phyloP scores from a whole-genome alignment of 1,140 invertebrate genomes.

The Scaptomyza montana region DNA sequence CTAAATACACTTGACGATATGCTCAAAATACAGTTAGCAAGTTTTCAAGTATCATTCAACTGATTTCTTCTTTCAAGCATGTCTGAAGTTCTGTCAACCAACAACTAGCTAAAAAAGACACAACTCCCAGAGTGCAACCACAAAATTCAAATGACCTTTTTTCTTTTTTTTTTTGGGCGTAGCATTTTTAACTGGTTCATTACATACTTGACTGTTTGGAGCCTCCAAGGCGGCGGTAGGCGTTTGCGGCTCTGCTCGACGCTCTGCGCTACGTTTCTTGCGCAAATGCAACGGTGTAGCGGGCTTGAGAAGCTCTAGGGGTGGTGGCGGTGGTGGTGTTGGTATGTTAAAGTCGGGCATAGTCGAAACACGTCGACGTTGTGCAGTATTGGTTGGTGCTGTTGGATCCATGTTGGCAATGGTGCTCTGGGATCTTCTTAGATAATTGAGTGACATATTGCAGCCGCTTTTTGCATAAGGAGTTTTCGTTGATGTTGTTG shows the following conservation, averaged over 20 bases:
- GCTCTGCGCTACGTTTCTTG: constrained; percentile 65
- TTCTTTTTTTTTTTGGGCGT: background rate
- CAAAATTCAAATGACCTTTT: background rate
- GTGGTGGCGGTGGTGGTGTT: constrained; percentile 69
- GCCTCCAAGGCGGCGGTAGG: background rate
- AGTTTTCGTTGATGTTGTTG: background rate
- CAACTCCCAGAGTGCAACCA: background rate
- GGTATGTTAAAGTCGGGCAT: constrained; percentile 74
- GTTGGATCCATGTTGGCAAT: constrained; percentile 17
- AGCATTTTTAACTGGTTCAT: constrained; percentile 1
- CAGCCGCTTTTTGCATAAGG: constrained; percentile 55
- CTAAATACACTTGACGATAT: too few species aligned
- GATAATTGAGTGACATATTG: constrained; percentile 73
- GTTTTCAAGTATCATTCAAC: too few species aligned
- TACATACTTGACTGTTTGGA: constrained; percentile 60
- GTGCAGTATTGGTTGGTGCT: background rate
- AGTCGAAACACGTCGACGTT: constrained; percentile 64
- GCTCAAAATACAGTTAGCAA: too few species aligned
- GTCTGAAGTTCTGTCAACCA: background rate
- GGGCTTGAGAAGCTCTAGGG: constrained; percentile 58
- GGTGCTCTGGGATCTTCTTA: constrained; percentile 50
- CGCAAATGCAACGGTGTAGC: constrained; percentile 61
- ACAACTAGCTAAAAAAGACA: background rate
- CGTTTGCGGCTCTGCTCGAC: background rate
- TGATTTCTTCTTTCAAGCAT: too few species aligned